Percentiles rank a stretch among this genome's conserved stretches.
Conservation (phyloP, 2,888 invertebrate genomes). For the Leptinotarsa rubiginosa region DNA sequence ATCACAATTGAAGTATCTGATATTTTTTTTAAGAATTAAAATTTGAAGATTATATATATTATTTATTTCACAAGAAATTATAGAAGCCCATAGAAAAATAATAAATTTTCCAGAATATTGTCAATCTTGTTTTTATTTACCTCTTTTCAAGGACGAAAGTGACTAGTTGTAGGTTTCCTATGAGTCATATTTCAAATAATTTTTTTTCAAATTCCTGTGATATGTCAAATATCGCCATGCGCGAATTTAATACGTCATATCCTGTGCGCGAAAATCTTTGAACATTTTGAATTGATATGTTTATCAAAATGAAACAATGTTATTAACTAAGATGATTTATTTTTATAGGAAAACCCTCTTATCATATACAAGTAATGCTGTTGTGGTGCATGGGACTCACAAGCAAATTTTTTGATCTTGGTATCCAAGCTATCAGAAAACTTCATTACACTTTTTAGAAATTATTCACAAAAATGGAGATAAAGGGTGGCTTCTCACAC, state of each 20-base stretch:
- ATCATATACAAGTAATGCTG: too few relatives aligned
- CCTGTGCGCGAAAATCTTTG: constrained; percentile 1
- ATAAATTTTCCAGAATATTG: constrained; percentile 16
- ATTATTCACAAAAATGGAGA: too few relatives aligned
- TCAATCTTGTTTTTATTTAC: constrained; percentile 56
- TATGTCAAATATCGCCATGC: constrained; percentile 3
- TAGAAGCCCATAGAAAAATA: background rate
- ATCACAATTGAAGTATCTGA: background rate
- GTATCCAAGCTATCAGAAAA: too few relatives aligned
- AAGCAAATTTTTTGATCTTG: too few relatives aligned
- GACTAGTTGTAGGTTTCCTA: constrained; percentile 34
- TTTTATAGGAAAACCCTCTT: too few relatives aligned
- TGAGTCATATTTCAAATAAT: constrained; percentile 15
- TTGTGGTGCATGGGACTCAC: too few relatives aligned
- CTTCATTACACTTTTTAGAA: too few relatives aligned
- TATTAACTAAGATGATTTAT: too few relatives aligned
- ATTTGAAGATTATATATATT: background rate
- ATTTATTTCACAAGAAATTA: constrained; percentile 36
- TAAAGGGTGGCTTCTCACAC: too few relatives aligned
- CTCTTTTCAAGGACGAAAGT: constrained; percentile 50
- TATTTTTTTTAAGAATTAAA: constrained; percentile 25
- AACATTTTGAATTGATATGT: background rate
- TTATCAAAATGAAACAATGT: too few relatives aligned
- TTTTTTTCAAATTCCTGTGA: background rate
- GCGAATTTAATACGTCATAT: background rate